A percentile compares a stretch with the other conserved stretches of the same genome.
phyloP scores from a whole-genome alignment of 2,113 vertebrate genomes.

The Nothoprocta pentlandii region DNA sequence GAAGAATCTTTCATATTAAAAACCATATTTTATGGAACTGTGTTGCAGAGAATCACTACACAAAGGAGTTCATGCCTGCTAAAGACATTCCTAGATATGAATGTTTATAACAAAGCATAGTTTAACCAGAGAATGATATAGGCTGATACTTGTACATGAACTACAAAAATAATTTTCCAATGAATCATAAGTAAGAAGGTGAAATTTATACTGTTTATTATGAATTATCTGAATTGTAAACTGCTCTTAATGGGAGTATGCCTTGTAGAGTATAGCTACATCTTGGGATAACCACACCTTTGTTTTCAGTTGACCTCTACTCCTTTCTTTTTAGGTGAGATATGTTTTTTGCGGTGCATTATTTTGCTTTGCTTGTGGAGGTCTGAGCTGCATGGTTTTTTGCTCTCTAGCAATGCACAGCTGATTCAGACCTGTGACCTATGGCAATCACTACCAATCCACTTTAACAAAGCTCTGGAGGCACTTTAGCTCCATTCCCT shows the following conservation, averaged over 20 bases:
- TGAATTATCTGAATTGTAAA: background rate
- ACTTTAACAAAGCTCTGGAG: background rate
- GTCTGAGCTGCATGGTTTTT: background rate
- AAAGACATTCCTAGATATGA: background rate
- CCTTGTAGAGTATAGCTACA: background rate
- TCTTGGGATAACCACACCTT: background rate
- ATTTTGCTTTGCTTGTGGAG: background rate
- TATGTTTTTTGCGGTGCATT: background rate
- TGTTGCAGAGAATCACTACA: background rate
- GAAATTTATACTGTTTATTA: background rate
- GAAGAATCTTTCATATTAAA: background rate
- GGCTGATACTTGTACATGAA: conserved; percentile 23
- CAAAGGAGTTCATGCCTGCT: conserved; percentile 33
- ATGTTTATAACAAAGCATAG: conserved; percentile 26
- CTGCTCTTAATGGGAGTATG: background rate
- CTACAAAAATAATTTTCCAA: background rate
- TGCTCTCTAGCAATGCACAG: background rate
- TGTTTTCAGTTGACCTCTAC: background rate
- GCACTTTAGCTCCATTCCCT: background rate
- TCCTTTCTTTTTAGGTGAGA: background rate
- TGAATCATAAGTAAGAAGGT: background rate
- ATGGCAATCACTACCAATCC: background rate
- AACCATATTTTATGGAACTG: background rate
- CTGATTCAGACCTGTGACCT: background rate
- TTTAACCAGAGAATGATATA: conserved; percentile 18